phyloP scores from a whole-genome alignment of 2,888 invertebrate species.

The Dendrolimus pini region DNA sequence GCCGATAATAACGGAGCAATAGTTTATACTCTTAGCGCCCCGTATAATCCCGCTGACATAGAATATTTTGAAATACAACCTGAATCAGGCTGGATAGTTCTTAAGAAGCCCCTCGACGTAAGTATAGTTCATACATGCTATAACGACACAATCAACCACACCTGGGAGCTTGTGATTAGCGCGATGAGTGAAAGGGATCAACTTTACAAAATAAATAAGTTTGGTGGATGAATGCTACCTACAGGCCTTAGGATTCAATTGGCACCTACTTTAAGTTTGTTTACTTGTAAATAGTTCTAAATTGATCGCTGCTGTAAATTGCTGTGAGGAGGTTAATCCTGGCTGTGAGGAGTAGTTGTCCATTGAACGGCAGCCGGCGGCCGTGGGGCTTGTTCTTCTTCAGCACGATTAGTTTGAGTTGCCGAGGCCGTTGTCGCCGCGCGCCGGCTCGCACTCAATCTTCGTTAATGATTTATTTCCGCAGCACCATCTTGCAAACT shows the following conservation, averaged over 20 bases:
- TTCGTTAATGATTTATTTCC: slow-evolving; percentile 73
- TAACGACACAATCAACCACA: not conserved
- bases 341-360: slow-evolving; percentile 75
- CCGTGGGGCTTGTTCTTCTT: slow-evolving; percentile 79
- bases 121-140: slow-evolving; percentile 72
- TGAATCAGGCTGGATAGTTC: slow-evolving; percentile 97
- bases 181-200: slow-evolving; percentile 67
- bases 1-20: slow-evolving; percentile 98
- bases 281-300: slow-evolving; percentile 75
- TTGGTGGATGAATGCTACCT: slow-evolving; percentile 77
- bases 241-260: slow-evolving; percentile 76
- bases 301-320: slow-evolving; percentile 72
- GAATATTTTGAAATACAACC: slow-evolving; percentile 98
- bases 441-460: slow-evolving; percentile 70
- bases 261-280: slow-evolving; percentile 70
- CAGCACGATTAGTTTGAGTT: slow-evolving; percentile 85
- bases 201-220: slow-evolving; percentile 58
- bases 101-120: slow-evolving; percentile 97
- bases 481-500: slow-evolving; percentile 77
- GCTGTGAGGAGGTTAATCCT: slow-evolving; percentile 70
- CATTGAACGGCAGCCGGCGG: slow-evolving; percentile 52
- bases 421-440: slow-evolving; percentile 72
- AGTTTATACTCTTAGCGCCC: slow-evolving; percentile 92
- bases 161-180: slow-evolving; percentile 49
- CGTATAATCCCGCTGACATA: slow-evolving; percentile 91